phyloP scores from a whole-genome alignment of 2,888 invertebrate species.

The Timema podura region DNA sequence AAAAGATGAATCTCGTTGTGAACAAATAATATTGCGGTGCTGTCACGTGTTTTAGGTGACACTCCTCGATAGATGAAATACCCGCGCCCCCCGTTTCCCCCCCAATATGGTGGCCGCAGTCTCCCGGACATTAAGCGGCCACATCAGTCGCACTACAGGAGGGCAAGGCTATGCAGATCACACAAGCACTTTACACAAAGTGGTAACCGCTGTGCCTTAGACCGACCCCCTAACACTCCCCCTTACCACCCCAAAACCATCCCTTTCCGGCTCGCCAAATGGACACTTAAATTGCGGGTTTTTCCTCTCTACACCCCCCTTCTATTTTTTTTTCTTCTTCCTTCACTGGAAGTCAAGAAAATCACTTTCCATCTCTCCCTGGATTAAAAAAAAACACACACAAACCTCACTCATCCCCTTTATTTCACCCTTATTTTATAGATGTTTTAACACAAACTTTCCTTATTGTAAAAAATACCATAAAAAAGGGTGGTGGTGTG shows the following conservation, averaged over 20 bases:
- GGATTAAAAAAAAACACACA: slow-evolving; percentile 2
- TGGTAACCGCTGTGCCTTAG: slow-evolving; percentile 28
- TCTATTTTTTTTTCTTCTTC: slow-evolving; percentile 18
- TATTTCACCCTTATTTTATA: slow-evolving; percentile 11
- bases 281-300: slow-evolving; percentile 29
- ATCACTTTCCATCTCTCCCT: slow-evolving; percentile 9
- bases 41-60: no score
- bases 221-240: neutral
- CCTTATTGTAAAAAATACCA: slow-evolving; percentile 1
- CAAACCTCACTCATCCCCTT: neutral
- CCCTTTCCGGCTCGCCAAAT: slow-evolving; percentile 20
- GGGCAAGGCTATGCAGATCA: slow-evolving; percentile 23
- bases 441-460: slow-evolving; percentile 16
- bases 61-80: no score
- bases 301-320: no score
- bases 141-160: slow-evolving; percentile 7
- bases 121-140: neutral
- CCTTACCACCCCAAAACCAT: neutral
- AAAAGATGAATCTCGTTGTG: no score
- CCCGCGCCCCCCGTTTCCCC: no score
- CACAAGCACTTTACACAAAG: slow-evolving; percentile 21
- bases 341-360: neutral
- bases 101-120: no score
- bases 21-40: no score
- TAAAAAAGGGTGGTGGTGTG: no score